Percentiles rank a stretch among this genome's conserved stretches.
Conservation (phyloP, 2,888 invertebrate genomes). For the Biston stratarius region DNA sequence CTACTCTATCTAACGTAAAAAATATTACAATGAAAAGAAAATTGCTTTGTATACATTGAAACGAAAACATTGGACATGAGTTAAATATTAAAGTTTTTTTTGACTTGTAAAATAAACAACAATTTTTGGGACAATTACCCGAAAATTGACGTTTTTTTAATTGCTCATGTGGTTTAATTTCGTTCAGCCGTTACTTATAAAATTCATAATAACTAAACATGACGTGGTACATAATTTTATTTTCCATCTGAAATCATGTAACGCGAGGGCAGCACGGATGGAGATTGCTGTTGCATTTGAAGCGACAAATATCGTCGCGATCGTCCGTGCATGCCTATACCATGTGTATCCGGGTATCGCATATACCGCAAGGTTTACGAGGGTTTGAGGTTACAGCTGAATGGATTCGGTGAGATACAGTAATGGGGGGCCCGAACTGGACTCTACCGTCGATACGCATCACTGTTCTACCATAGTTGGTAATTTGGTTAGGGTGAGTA, state of each 20-base stretch:
- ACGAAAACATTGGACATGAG: too few species aligned
- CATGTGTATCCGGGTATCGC: slow-evolving; percentile 4
- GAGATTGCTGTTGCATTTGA: not conserved
- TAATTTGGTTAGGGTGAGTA: slow-evolving; percentile 4
- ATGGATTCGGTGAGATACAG: slow-evolving; percentile 28
- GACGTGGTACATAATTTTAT: not conserved
- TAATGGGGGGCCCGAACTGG: slow-evolving; percentile 17
- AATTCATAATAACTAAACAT: not conserved
- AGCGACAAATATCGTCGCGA: not conserved
- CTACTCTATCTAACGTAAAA: too few species aligned
- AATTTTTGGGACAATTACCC: too few species aligned
- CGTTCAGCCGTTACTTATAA: too few species aligned
- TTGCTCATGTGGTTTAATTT: too few species aligned
- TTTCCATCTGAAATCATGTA: not conserved
- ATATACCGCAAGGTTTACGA: slow-evolving; percentile 24
- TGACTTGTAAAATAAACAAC: too few species aligned
- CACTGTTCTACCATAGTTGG: not conserved
- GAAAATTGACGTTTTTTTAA: too few species aligned
- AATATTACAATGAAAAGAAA: too few species aligned
- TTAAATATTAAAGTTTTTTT: too few species aligned
- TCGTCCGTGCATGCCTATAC: not conserved
- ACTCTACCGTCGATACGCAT: slow-evolving; percentile 14
- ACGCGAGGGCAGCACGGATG: not conserved
- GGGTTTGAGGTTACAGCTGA: slow-evolving; percentile 27
- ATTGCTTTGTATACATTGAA: too few species aligned